A percentile compares a stretch with the other conserved stretches of the same genome.
Evolutionary conservation across 2,888 invertebrate genomes (phyloP).

Genomic region (Achlya flavicornis): DNA sequence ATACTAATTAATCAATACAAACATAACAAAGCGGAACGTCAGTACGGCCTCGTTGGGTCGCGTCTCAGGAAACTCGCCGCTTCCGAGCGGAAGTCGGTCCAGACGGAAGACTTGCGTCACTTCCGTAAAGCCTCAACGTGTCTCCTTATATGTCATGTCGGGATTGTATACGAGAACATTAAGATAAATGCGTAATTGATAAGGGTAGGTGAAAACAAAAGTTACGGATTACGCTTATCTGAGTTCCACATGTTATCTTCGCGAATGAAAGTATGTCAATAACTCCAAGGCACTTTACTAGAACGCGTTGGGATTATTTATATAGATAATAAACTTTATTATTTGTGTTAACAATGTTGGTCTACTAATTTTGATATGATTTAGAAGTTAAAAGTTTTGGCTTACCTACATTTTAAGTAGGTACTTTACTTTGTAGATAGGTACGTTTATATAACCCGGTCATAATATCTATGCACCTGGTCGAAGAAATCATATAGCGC

Average conservation of each 20-base stretch:
- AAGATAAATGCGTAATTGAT: slow-evolving; percentile 7
- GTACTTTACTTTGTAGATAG: too few species aligned
- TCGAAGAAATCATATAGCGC: too few species aligned
- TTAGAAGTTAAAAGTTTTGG: background rate
- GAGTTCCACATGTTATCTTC: background rate
- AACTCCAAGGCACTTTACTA: slow-evolving; percentile 8
- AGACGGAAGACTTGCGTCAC: slow-evolving; percentile 59
- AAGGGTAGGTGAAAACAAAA: background rate
- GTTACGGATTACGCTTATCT: slow-evolving; percentile 8
- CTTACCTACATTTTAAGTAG: background rate
- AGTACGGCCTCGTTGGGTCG: slow-evolving; percentile 54
- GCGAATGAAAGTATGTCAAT: slow-evolving; percentile 7
- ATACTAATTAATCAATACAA: slow-evolving; percentile 20
- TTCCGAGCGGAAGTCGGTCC: slow-evolving; percentile 73
- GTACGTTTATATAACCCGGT: too few species aligned
- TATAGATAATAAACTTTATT: background rate
- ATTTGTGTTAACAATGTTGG: background rate
- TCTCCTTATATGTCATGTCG: slow-evolving; percentile 27
- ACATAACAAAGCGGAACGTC: slow-evolving; percentile 43
- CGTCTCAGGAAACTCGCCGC: slow-evolving; percentile 63
- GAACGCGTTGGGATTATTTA: slow-evolving; percentile 23
- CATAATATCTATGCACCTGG: too few species aligned
- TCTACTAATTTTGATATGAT: background rate
- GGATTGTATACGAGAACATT: background rate
- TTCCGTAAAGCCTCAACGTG: slow-evolving; percentile 53